A percentile compares a stretch with the other conserved stretches of the same genome.
phyloP scores from a whole-genome alignment of 2,797 vertebrate species.

The Sebastes alutus region DNA sequence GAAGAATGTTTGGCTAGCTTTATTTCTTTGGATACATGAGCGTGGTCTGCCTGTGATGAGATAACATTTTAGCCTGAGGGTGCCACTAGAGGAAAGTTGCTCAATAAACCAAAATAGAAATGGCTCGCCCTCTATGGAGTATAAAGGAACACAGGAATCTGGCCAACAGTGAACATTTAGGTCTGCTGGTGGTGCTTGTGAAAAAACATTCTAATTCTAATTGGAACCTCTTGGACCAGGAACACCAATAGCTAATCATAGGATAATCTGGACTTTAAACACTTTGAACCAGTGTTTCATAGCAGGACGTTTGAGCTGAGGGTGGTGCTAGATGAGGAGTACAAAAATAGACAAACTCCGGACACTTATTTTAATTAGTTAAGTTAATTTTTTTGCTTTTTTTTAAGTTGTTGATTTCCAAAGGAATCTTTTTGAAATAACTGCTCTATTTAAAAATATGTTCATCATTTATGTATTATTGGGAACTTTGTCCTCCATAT shows the following conservation, averaged over 20 bases:
- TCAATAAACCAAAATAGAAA: not conserved
- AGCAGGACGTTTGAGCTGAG: no score
- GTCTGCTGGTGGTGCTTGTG: not conserved
- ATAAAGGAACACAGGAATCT: not conserved
- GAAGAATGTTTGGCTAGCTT: conserved; percentile 15
- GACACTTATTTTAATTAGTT: not conserved
- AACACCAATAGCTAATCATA: not conserved
- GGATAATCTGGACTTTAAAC: no score
- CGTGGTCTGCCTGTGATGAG: not conserved
- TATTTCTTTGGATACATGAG: conserved; percentile 9
- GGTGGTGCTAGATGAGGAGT: no score
- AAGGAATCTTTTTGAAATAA: no score
- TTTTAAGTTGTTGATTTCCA: not conserved
- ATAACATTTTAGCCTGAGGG: not conserved
- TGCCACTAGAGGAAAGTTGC: not conserved
- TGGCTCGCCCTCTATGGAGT: not conserved
- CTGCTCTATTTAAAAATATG: no score
- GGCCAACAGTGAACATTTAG: not conserved
- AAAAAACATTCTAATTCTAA: not conserved
- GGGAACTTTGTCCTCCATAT: not conserved
- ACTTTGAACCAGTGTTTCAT: no score
- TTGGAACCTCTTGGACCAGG: not conserved
- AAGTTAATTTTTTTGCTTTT: not conserved
- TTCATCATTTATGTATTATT: no score
- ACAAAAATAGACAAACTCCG: no score